A percentile compares a stretch with the other conserved stretches of the same genome.
phyloP scores from a whole-genome alignment of 2,888 invertebrate species.

The Dascillus cervinus region DNA sequence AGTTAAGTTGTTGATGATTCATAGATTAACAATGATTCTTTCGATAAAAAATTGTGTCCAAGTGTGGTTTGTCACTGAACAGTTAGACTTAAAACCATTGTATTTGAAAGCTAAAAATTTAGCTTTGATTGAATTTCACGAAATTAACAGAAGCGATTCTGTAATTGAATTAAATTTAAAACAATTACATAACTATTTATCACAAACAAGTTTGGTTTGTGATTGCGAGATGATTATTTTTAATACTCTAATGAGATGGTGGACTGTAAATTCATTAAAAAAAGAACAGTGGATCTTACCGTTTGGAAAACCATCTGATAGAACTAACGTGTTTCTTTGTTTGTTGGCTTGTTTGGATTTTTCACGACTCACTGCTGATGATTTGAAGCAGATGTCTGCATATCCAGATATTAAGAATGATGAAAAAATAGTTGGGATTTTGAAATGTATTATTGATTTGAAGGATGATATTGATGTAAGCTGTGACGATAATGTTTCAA shows the following conservation, averaged over 20 bases:
- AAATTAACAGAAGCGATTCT: conserved; percentile 27
- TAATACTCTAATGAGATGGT: conserved; percentile 37
- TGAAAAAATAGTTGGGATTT: not conserved
- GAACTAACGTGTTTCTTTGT: no score
- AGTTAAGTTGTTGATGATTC: conserved; percentile 29
- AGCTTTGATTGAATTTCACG: conserved; percentile 31
- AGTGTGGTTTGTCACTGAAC: conserved; percentile 33
- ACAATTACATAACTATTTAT: conserved; percentile 35
- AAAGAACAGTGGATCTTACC: no score
- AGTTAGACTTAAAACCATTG: conserved; percentile 28
- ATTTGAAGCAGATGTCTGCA: conserved; percentile 29
- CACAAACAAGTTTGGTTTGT: conserved; percentile 30
- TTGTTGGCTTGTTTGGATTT: conserved; percentile 35
- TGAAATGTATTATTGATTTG: not conserved
- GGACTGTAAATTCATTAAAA: conserved; percentile 33
- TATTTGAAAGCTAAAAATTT: conserved; percentile 35
- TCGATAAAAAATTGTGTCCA: conserved; percentile 30
- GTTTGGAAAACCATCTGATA: no score
- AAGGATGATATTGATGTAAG: not conserved
- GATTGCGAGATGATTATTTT: conserved; percentile 35
- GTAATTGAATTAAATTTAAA: conserved; percentile 30
- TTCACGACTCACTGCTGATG: conserved; percentile 18
- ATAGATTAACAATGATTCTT: conserved; percentile 24
- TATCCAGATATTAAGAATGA: conserved; percentile 21
- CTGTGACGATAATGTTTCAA: not conserved